Evolutionary conservation across 2,888 invertebrate genomes (phyloP), one percentile per base, ranked within the genome.

Genomic region (Neuroscelio doddi): DNA sequence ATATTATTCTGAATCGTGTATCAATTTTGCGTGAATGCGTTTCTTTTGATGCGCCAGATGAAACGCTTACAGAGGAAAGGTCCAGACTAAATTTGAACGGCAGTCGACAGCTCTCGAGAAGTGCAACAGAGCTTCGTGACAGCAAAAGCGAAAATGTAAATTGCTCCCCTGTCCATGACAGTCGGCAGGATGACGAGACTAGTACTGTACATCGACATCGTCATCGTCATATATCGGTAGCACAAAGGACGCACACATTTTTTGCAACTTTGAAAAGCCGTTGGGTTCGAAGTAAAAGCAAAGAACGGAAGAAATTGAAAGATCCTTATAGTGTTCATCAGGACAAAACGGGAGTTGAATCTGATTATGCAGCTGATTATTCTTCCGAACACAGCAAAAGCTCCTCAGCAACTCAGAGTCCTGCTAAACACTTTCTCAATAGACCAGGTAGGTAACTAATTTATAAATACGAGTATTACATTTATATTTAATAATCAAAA

Each of bases 241-340:
- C 93, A 47, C 93, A 93, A 81, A 90, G 92, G 75, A 93, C 94
- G 0, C 93, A 93, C 79, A 92, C 92, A 70, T 94, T 94, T 85
- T 93, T 94, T 81, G 90, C 90, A 69, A 93, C 93, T 74, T 86
- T 94, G 49, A 93, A 92, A 90, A 93, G 90, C 78, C 92, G 93
- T 45, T 94, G 92, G 93, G 89, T 90, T 69, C 89, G 93, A 42
- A 90, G 92, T 68, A 87, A 89, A 49, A 92, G 92, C 77, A 90
- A 91, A 78, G 92, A 93, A 79, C 87, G 93, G 67, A 88, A 88
- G 77, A 89, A 89, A 74, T 87, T 88, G 1, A 89, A 88, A 29
- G 86, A 87, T 65, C 87, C 87, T 53, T 87, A 88, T 1, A 86
- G 86, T 17, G 86, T 85, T 7, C 66, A 71, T 51, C 78, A 57